A percentile compares a stretch with the other conserved stretches of the same genome.
Conservation (phyloP, 2,888 invertebrate genomes). For the Augochlorella aurata region DNA sequence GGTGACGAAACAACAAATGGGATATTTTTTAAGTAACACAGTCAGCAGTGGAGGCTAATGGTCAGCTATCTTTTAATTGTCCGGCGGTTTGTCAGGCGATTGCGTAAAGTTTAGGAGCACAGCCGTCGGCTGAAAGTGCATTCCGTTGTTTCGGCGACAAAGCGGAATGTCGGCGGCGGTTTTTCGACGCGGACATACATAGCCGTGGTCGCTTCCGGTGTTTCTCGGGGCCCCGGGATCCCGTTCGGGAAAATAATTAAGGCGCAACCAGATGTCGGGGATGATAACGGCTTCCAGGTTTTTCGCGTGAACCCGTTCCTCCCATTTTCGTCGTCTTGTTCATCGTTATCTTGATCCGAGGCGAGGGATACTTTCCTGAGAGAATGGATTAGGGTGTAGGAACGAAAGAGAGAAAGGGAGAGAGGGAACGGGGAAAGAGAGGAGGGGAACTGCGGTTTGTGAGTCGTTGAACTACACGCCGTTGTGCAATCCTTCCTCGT, state of each 20-base stretch:
- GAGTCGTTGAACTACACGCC: conserved; percentile 46
- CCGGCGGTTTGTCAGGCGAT: conserved; percentile 41
- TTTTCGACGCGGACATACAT: conserved; percentile 48
- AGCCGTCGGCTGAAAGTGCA: conserved; percentile 68
- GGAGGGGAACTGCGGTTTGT: conserved; percentile 21
- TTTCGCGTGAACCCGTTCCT: conserved; percentile 61
- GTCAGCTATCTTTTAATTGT: conserved; percentile 67
- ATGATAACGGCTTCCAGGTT: conserved; percentile 57
- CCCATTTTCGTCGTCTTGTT: conserved; percentile 56
- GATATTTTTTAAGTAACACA: background rate
- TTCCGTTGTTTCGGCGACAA: conserved; percentile 73
- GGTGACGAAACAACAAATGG: background rate
- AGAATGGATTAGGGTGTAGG: conserved; percentile 48
- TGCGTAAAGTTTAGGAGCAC: conserved; percentile 32
- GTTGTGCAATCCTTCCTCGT: conserved; percentile 49
- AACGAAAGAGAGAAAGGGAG: conserved; percentile 12
- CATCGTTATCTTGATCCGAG: conserved; percentile 48
- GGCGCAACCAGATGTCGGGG: conserved; percentile 51
- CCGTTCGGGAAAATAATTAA: conserved; percentile 59
- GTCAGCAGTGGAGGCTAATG: background rate
- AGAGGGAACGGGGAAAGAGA: background rate
- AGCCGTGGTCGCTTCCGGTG: conserved; percentile 52
- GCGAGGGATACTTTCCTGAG: conserved; percentile 43
- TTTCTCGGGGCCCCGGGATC: conserved; percentile 42
- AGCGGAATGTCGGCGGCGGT: conserved; percentile 61